Conservation (phyloP, 2,113 vertebrate genomes). For the Siniperca chuatsi region DNA sequence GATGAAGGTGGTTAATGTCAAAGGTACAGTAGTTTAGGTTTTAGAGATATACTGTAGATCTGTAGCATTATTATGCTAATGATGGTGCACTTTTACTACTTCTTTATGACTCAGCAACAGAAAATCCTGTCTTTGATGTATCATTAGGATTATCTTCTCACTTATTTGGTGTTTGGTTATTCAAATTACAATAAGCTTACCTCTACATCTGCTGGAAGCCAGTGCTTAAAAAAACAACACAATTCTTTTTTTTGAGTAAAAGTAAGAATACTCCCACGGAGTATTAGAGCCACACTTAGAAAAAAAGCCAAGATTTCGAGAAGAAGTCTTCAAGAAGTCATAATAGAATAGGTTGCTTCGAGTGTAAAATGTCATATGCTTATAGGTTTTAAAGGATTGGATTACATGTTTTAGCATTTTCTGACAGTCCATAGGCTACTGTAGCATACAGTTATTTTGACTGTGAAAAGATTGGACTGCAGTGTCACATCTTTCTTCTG, state of each 20-base stretch:
- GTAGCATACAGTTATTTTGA: not conserved
- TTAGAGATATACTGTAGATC: not conserved
- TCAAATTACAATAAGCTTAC: slow-evolving; percentile 21
- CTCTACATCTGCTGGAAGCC: slow-evolving; percentile 2
- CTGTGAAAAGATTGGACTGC: not conserved
- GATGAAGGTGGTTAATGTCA: not conserved
- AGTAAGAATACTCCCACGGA: not conserved
- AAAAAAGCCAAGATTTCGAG: not conserved
- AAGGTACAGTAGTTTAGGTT: not conserved
- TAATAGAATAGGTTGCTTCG: not conserved
- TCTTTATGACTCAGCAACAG: slow-evolving; percentile 29
- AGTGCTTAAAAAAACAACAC: not conserved
- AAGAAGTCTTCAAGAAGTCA: too few species aligned
- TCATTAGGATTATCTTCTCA: slow-evolving; percentile 13
- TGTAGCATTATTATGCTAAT: slow-evolving; percentile 9
- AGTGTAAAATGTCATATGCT: not conserved
- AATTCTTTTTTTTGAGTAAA: not conserved
- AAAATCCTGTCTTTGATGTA: slow-evolving; percentile 34
- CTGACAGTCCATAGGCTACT: not conserved
- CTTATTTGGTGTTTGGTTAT: slow-evolving; percentile 39
- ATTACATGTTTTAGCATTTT: not conserved
- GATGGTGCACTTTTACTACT: not conserved
- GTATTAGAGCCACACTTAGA: not conserved
- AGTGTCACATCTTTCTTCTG: not conserved
- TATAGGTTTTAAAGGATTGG: not conserved